Base-by-base conservation (phyloP, 2,888 invertebrate genomes). In the Orgyia antiqua region DNA sequence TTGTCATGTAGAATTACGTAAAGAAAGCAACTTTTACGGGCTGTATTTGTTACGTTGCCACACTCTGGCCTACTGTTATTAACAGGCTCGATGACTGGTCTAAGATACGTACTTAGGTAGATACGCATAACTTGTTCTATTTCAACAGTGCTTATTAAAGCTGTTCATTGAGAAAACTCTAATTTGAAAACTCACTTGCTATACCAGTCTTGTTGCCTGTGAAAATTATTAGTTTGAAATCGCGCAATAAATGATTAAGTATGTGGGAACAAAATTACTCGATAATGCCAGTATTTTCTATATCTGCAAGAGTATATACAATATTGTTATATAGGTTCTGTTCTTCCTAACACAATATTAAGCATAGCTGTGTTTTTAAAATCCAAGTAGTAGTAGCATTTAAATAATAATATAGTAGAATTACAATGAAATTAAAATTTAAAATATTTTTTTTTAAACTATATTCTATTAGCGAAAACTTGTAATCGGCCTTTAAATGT, bases 1-100 rank as follows among this genome's bases (percentile, higher is more conserved):
- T 68, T 73, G 71, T 74, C 74, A 64, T 72, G 69, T 71, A 47
- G 39, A 53, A 66, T 82, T 76, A 74, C 80, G 75, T 68, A 78
- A 79, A 71, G 36, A 61, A 68, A 51, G 70, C 71, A 59, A 71
- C 53, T 57, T 37, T 51, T 47, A 61, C 58, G 51, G 58, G 56
- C 62, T 64, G 68, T 45, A 49, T 48, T 54, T 53, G 60, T 70
- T 66, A 62, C 66, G 67, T 68, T 76, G 54, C 47, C 37, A 39
- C 58, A 58, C 56, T n/a, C 15, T 58, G 54, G 46, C 58, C 60
- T 47, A 62, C 53, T 56, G 58, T 51, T 63, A 55, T 53, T 57
- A 64, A 52, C 51, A 62, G 69, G 66, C 51, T 42, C 33, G 30
- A 27, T 39, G 25, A 42, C 43, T 46, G 31, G 37, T 39, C 37